Conservation (phyloP, 2,888 invertebrate species). For the Ophion ventricosus region DNA sequence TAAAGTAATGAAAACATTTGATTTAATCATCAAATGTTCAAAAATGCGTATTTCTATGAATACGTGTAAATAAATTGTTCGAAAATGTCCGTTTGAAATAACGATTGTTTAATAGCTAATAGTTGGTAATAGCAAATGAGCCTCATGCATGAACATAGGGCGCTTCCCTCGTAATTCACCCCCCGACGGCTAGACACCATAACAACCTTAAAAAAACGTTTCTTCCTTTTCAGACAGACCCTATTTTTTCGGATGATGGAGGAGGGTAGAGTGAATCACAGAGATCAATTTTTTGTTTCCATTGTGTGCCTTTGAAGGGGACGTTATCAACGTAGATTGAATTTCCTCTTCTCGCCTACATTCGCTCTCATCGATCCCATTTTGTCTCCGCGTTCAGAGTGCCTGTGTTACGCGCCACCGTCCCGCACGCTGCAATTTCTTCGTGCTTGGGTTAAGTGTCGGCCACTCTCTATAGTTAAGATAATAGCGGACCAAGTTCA, state of each 20-base stretch:
- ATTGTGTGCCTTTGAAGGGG: conserved; percentile 26
- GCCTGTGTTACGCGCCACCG: conserved; percentile 35
- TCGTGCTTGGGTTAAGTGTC: conserved; percentile 53
- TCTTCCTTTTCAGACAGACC: background rate
- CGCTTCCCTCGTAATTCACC: no score
- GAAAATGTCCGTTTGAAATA: no score
- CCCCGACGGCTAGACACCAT: no score
- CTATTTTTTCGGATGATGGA: background rate
- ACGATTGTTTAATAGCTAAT: no score
- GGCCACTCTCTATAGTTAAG: conserved; percentile 73
- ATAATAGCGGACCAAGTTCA: conserved; percentile 78
- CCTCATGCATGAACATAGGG: no score
- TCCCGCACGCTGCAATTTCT: conserved; percentile 46
- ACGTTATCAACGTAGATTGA: conserved; percentile 27
- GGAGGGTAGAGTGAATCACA: background rate
- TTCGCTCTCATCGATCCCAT: conserved; percentile 45
- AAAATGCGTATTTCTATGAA: no score
- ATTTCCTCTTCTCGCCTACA: conserved; percentile 13
- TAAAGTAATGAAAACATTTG: no score
- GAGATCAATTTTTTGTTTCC: conserved; percentile 24
- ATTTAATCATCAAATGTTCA: no score
- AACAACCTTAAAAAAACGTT: background rate
- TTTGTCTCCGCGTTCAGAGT: conserved; percentile 28
- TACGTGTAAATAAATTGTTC: no score
- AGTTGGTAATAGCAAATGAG: no score